These are phyloP conservation scores for Psilopogon haemacephalus DNA, from an alignment of 2,113 vertebrate species.

Conservation along the genomic window DNA sequence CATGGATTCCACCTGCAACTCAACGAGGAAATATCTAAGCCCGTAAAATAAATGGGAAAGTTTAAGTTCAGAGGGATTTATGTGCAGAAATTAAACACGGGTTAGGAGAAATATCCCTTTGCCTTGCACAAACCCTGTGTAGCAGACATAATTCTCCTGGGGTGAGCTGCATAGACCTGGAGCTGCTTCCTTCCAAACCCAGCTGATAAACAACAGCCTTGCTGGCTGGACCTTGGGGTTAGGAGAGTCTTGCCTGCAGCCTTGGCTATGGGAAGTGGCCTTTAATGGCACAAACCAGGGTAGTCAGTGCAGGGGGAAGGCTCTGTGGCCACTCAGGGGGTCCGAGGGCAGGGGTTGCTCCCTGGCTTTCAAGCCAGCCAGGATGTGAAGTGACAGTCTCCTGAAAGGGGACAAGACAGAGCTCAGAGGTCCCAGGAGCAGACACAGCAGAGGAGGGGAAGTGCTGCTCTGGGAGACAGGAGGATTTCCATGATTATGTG, in stretches of 20 bases:
- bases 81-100: not conserved
- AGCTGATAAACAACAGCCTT: not conserved
- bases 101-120: not conserved
- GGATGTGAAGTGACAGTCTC: not conserved
- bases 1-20: constrained; percentile 9
- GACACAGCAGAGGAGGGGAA: not conserved
- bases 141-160: not conserved
- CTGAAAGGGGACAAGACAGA: not conserved
- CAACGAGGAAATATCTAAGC: not conserved
- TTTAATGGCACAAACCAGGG: not conserved
- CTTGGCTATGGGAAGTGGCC: not conserved
- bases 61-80: constrained; percentile 22
- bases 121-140: not conserved
- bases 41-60: not conserved
- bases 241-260: not conserved
- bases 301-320: not conserved
- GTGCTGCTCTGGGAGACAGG: not conserved
- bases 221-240: accelerated
- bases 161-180: not conserved
- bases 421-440: not conserved
- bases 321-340: not conserved
- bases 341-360: not conserved
- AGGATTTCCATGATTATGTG: not conserved
- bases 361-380: not conserved
- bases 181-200: not conserved